Percentiles rank a stretch among this genome's conserved stretches.
These are phyloP conservation scores for Drosophila aff. DNA, from an alignment of 1,140 invertebrate genomes.

Conservation along the genomic window DNA sequence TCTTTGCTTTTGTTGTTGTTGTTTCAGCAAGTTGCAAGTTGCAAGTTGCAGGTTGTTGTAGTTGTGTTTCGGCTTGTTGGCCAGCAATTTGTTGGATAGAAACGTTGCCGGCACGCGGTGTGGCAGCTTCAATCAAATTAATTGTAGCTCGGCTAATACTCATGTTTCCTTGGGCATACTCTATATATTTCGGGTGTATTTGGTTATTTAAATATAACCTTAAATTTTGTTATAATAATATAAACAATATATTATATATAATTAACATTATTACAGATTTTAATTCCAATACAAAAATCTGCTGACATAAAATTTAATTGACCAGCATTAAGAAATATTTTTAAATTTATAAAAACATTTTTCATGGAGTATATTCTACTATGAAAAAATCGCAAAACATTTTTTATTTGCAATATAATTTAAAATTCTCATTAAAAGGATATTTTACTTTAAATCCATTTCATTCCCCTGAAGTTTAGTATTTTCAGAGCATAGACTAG, in stretches of 20 bases:
- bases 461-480: neutral
- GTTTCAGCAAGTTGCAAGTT: conserved; percentile 1
- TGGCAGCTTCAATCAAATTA: conserved; percentile 84
- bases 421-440: too few relatives aligned
- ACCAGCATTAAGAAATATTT: neutral
- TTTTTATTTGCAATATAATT: neutral
- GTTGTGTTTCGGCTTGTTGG: conserved; percentile 27
- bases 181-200: neutral
- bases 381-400: neutral
- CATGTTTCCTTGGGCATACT: conserved; percentile 8
- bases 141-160: conserved; percentile 53
- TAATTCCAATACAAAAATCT: neutral
- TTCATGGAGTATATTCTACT: neutral
- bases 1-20: conserved; percentile 38
- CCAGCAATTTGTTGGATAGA: conserved; percentile 75
- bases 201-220: neutral
- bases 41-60: conserved; percentile 29
- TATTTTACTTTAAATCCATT: neutral
- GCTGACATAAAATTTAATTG: too few relatives aligned
- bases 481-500: neutral
- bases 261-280: neutral
- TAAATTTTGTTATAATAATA: neutral
- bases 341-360: neutral
- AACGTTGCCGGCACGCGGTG: conserved; percentile 72
- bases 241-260: neutral